Base-by-base conservation (phyloP, 2,888 invertebrate species). In the Meteorus cinctellus region DNA sequence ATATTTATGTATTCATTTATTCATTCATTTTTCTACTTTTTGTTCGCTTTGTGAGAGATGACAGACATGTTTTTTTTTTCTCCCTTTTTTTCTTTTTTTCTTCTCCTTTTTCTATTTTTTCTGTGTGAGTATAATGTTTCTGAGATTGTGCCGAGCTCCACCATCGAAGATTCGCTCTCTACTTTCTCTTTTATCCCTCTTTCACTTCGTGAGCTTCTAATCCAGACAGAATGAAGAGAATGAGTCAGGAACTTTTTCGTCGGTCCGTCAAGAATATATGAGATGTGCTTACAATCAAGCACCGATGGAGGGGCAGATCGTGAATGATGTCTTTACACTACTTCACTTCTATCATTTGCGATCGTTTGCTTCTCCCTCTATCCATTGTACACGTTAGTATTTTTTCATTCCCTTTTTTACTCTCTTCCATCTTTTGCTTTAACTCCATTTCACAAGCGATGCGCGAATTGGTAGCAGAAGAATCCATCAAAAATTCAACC, bases 401-500 rank as follows among this genome's bases (percentile, higher is more conserved):
- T 55, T 65, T 19, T 29, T 31, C 65, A 12, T 29, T 27, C 12
- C 16, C 10, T 36, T 60, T 6, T 45, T 51, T 75, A 24, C 70
- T 48, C 24, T 69, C 24, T 29, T 3, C 59, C 45, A 55, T 70
- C 19, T 34, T 72, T 55, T 48, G 51, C 59, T 27, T 41, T 55
- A 66, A 3, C 55, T 62, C 65, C 6, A 16, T 12, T 27, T 31
- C 16, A 60, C 55, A 10, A 27, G 71, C 51, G 59, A 59, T 34
- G 41, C 34, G 19, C 45, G 71, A 65, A 29, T 41, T 45, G 62
- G n/a, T 62, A 29, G 48, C 45, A 72, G 34, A 29, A 2, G 74
- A 77, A 81, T 78, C 67, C 69, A 78, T 81, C 76, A 75, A 75
- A 78, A 75, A 76, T 79, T 79, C 76, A 76, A 80, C 79, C 75